phyloP scores from a whole-genome alignment of 30 jellyfish, hydroid and myxozoan genomes.

The Phacellophora camtschatica region DNA sequence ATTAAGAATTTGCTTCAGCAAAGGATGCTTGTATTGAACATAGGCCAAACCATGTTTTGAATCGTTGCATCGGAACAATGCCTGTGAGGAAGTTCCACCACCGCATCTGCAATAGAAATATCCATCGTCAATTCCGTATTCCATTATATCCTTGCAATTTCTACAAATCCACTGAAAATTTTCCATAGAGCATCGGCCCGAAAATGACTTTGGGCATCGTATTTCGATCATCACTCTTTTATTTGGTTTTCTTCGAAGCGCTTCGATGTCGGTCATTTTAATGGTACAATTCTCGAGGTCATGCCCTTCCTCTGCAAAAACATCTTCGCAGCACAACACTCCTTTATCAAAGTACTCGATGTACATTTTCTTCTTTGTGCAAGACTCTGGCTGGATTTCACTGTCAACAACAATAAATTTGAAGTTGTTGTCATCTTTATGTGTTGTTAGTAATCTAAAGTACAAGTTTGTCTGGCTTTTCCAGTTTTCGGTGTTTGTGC shows the following conservation, averaged over 20 bases:
- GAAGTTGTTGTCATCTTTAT: neutral
- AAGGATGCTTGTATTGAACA: neutral
- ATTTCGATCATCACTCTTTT: constrained; percentile 47
- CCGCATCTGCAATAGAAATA: constrained; percentile 63
- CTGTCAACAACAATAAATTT: constrained; percentile 35
- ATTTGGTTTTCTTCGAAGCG: constrained; percentile 17
- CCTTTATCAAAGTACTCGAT: constrained; percentile 56
- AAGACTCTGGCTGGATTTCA: neutral
- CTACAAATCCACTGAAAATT: constrained; percentile 37
- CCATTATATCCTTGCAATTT: constrained; percentile 45
- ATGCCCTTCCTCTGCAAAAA: constrained; percentile 41
- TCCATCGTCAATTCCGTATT: constrained; percentile 39
- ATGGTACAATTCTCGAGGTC: constrained; percentile 23
- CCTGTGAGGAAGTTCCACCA: neutral
- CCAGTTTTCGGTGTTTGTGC: constrained; percentile 7
- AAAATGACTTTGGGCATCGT: constrained; percentile 51
- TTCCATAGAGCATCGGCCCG: constrained; percentile 25
- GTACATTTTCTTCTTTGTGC: constrained; percentile 5
- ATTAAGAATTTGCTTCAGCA: neutral
- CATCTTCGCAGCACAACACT: constrained; percentile 50
- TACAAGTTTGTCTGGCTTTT: constrained; percentile 24
- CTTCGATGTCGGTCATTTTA: neutral
- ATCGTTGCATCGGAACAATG: constrained; percentile 50
- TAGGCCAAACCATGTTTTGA: constrained; percentile 44
- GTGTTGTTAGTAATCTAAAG: constrained; percentile 6